phyloP scores from a whole-genome alignment of 2,888 invertebrate genomes.

The Ophion costatus region DNA sequence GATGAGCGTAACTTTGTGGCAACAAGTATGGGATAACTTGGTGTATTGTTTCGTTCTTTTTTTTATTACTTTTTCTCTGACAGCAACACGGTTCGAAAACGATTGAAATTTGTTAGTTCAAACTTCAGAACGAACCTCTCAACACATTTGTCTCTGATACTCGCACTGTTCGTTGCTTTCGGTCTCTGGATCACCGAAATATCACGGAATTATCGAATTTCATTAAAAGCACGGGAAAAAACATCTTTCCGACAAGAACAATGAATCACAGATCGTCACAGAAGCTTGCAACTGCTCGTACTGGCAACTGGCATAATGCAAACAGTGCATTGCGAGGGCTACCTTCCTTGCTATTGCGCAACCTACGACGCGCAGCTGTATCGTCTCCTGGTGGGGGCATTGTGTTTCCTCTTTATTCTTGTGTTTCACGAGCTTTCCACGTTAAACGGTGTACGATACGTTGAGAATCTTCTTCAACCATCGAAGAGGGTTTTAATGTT shows the following conservation, averaged over 20 bases:
- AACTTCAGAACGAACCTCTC: constrained; percentile 34
- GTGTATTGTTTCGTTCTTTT: constrained; percentile 50
- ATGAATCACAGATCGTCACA: constrained; percentile 52
- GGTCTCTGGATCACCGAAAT: constrained; percentile 57
- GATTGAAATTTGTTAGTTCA: constrained; percentile 25
- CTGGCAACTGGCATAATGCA: constrained; percentile 61
- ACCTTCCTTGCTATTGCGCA: constrained; percentile 50
- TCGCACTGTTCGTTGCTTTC: background rate
- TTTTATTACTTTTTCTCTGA: constrained; percentile 57
- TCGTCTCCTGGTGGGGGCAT: constrained; percentile 4
- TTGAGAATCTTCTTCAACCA: background rate
- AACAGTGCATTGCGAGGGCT: constrained; percentile 59
- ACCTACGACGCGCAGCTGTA: constrained; percentile 24
- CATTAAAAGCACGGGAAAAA: constrained; percentile 68
- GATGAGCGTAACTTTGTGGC: background rate
- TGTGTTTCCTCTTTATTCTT: constrained; percentile 26
- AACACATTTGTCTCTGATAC: constrained; percentile 18
- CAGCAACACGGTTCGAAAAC: constrained; percentile 60
- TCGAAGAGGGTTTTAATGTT: background rate
- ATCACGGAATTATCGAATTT: constrained; percentile 68
- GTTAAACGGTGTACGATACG: background rate
- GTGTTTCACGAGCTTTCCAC: background rate
- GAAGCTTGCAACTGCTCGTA: constrained; percentile 56
- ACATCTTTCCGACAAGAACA: constrained; percentile 68
- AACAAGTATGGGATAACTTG: constrained; percentile 24